A percentile compares a stretch with the other conserved stretches of the same genome.
phyloP scores from a whole-genome alignment of 2,113 vertebrate genomes.

The Guaruba guarouba region DNA sequence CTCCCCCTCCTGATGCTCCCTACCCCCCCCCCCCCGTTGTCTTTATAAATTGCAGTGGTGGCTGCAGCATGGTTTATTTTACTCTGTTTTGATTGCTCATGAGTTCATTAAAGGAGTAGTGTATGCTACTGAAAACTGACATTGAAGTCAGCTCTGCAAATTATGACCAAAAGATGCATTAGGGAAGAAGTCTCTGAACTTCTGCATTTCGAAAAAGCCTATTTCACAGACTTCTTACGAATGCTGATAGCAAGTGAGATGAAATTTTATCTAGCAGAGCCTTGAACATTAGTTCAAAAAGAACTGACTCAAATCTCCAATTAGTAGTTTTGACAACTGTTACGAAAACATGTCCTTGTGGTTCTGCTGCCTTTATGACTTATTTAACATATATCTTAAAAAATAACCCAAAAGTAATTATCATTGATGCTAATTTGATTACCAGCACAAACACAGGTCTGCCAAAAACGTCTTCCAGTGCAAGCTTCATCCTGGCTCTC shows the following conservation, averaged over 20 bases:
- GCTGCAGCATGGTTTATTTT: background rate
- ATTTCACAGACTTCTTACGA: background rate
- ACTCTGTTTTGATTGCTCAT: background rate
- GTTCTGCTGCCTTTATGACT: constrained; percentile 12
- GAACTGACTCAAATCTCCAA: background rate
- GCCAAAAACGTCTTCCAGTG: constrained; percentile 10
- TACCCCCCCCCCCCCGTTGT: background rate
- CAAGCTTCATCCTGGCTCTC: background rate
- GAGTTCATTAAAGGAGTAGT: background rate
- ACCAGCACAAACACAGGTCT: constrained; percentile 32
- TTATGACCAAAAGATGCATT: background rate
- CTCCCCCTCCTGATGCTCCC: too few species aligned
- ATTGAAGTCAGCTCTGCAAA: background rate
- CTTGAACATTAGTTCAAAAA: background rate
- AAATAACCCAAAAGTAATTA: background rate
- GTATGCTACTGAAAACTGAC: background rate
- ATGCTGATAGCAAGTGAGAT: background rate
- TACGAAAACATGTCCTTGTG: background rate
- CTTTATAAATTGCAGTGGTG: background rate
- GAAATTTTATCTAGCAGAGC: background rate
- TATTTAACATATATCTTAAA: background rate
- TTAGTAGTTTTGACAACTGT: background rate
- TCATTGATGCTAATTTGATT: background rate
- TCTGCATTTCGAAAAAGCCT: background rate
- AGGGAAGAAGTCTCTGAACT: background rate